These are phyloP conservation scores for Adineta ricciae DNA, from an alignment of 2,888 invertebrate species.

Conservation along the genomic window DNA sequence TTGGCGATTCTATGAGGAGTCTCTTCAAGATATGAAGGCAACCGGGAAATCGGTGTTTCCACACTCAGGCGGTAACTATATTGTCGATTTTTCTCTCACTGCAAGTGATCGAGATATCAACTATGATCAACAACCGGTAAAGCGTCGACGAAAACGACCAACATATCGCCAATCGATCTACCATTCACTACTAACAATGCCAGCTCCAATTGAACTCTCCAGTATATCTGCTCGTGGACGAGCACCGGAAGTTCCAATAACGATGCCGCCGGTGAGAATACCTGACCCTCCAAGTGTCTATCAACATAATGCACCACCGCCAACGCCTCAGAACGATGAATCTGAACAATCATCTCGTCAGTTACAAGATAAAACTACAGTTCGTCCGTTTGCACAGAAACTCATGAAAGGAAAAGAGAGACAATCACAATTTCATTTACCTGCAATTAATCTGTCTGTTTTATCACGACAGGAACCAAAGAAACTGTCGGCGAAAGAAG, in stretches of 20 bases:
- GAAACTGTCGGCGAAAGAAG: neutral
- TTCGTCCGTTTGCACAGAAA: neutral
- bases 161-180: neutral
- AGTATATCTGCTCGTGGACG: neutral
- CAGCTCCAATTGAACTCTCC: neutral
- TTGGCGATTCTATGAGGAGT: neutral
- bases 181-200: neutral
- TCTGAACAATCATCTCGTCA: neutral
- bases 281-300: neutral
- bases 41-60: neutral
- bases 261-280: neutral
- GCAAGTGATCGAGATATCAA: neutral
- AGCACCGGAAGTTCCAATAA: neutral
- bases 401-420: neutral
- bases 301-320: neutral
- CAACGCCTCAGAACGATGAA: neutral
- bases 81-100: neutral
- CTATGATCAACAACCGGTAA: neutral
- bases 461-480: neutral
- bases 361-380: neutral
- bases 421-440: neutral
- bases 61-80: neutral
- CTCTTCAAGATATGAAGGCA: neutral
- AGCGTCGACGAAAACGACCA: neutral
- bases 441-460: neutral